Evolutionary conservation across 2,797 vertebrate genomes (phyloP), one percentile per base, ranked within the genome.

Genomic region (Antennarius maculatus): DNA sequence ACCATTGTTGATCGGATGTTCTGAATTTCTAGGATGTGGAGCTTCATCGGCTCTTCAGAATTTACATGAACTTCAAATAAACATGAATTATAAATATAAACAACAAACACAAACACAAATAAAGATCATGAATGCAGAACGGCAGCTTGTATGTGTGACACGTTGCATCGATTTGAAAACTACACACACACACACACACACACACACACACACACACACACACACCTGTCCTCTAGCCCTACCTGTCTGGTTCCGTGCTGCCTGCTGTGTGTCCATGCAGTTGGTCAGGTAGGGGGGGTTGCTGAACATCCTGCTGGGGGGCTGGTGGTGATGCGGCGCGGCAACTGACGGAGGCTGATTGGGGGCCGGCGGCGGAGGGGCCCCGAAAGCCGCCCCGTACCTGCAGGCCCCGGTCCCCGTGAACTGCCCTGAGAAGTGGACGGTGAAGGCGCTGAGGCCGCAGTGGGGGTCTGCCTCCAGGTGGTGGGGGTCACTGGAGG

Each of bases 371-470:
- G 90, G 49, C 0, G 83, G 76, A 37, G 95, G 92, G 0, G 95
- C 94, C 17, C 95, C 95, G 50, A 97, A 97, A 1, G 97, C 93
- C 10, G 97, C 88, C 6, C 96, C 97, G 64, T 97, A 98, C 89
- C 97, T 94, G 74, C 97, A 98, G 69, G 97, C 97, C 15, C 97
- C 97, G 0, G 96, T 98, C 54, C 97, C 96, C 0, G 96, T 97
- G 89, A 98, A 97, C 91, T 98, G 97, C n/a, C 97, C 97, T 0
- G 97, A 98, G 93, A 99, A 98, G 89, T 99, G 97, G 7, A 98
- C 96, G 2, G 97, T 98, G 91, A 98, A 99, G 83, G 97, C 97
- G 68, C 97, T 98, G 74, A 99, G 91, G 74, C 93, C 93, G 50
- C 97, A 98, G 78, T 99, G 96, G 37, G 93, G 92, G 86, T 98